Conservation (phyloP, 2,888 invertebrate species). For the Leptopterna dolabrata region DNA sequence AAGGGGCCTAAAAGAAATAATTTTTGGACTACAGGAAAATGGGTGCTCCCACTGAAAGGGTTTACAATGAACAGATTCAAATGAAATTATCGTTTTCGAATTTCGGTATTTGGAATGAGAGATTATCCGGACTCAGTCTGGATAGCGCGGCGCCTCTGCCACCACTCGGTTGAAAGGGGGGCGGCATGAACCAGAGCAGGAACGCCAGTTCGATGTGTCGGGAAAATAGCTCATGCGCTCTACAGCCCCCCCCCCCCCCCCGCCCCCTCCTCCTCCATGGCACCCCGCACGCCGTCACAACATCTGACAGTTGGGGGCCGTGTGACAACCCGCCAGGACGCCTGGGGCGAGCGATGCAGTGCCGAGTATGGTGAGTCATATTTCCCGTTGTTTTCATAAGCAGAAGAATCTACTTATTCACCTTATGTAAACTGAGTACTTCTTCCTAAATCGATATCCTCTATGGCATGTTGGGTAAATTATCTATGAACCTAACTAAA, state of each 20-base stretch:
- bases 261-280: neutral
- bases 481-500: no score
- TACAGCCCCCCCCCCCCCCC: neutral
- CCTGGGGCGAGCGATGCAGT: neutral
- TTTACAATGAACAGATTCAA: no score
- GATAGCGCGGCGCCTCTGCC: neutral
- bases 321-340: constrained; percentile 5
- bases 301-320: constrained; percentile 39
- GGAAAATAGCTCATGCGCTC: constrained; percentile 15
- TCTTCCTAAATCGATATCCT: no score
- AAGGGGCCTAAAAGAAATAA: no score
- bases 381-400: neutral
- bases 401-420: no score
- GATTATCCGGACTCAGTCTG: neutral
- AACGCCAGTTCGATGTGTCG: constrained; percentile 35
- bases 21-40: no score
- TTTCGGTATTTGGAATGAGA: neutral
- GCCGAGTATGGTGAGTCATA: constrained; percentile 21
- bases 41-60: no score
- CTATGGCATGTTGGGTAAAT: no score
- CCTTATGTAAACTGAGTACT: no score
- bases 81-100: no score
- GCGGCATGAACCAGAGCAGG: constrained; percentile 12
- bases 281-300: neutral
- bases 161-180: no score